Conservation (phyloP, 2,113 vertebrate species). For the Caretta caretta region DNA sequence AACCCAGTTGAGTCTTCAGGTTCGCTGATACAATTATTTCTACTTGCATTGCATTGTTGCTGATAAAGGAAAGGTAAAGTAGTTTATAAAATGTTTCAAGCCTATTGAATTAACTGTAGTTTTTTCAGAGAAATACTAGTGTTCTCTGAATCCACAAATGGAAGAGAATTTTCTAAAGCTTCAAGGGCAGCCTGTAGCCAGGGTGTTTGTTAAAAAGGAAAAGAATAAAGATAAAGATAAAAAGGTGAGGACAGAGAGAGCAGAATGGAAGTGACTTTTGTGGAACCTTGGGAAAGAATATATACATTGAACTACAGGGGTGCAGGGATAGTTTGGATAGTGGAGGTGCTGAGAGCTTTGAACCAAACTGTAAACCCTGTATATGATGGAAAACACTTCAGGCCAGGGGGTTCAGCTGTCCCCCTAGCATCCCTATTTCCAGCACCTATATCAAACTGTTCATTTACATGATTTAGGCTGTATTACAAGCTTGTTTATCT, state of each 20-base stretch:
- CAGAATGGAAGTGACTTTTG: neutral
- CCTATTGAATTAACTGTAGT: neutral
- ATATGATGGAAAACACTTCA: too few species aligned
- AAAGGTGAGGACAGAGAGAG: neutral
- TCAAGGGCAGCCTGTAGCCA: neutral
- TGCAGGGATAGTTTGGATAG: too few species aligned
- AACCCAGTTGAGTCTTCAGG: neutral
- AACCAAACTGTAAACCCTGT: too few species aligned
- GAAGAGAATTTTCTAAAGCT: neutral
- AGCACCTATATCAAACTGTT: neutral
- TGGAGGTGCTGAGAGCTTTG: too few species aligned
- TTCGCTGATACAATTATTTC: neutral
- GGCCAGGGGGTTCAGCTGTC: too few species aligned
- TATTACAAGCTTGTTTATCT: neutral
- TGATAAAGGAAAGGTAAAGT: neutral
- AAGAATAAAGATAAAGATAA: neutral
- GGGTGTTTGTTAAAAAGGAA: neutral
- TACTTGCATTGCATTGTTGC: too few species aligned
- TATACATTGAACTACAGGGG: too few species aligned
- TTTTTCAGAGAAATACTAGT: neutral
- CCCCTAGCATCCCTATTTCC: too few species aligned
- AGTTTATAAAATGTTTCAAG: neutral
- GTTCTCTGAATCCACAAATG: neutral
- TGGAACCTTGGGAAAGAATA: too few species aligned
- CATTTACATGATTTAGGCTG: neutral